Evolutionary conservation across 2,113 vertebrate species (phyloP), one percentile per base, ranked within the genome.

Genomic region (Paramisgurnus dabryanus): DNA sequence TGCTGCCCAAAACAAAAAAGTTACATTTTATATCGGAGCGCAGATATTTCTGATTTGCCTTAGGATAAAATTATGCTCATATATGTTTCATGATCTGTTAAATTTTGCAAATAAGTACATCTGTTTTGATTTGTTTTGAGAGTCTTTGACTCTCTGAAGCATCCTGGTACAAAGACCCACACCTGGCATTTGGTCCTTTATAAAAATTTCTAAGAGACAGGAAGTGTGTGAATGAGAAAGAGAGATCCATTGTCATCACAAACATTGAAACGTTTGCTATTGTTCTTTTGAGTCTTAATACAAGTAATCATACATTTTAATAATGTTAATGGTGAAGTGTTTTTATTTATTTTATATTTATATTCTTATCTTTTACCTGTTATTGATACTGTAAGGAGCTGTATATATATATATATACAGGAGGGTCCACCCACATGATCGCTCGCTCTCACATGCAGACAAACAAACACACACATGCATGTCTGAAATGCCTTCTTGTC

Each of bases 181-280:
- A 75, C 58, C 58, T 75, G 72, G 63, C 72, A 63, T 75, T 75
- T 75, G 49, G 18, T 75, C n/a, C 58, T 75, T 63, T 64, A 34
- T 49, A 75, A 63, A 75, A n/a, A 75, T 74, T 74, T 74, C 58
- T 18, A 1, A 58, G 1, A 60, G 6, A 73, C 15, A 58, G 43
- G n/a, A 40, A 40, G 2, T 39, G 50, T 55, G 68, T 13, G 4
- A 53, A 12, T 4, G 13, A 49, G 0, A 55, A 7, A 72, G 9
- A 53, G 17, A 55, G n/a, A 60, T 43, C n/a, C 43, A 45, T n/a
- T 43, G n/a, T 45, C 40, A 73, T 45, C 58, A n/a, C 41, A 73
- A 18, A n/a, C 58, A 45, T 34, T 45, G 63, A 17, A 39, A 17
- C 41, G 49, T 61, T 63, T 49, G 13, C 17, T 60, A 18, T 43